Evolutionary conservation across 2,113 vertebrate genomes (phyloP).

Genomic region (Tautogolabrus adspersus): DNA sequence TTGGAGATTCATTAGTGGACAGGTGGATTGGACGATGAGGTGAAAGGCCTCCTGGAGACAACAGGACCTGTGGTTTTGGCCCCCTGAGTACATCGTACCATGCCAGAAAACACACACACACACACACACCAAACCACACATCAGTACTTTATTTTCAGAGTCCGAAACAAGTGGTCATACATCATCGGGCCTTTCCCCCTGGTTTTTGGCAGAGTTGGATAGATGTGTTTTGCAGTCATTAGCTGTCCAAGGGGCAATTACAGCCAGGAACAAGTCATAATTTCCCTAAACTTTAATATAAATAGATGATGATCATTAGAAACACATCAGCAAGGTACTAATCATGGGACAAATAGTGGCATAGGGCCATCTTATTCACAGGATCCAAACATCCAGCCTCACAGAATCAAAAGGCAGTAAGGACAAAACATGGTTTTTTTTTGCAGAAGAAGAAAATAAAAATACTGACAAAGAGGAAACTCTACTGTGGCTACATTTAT

Average conservation of each 20-base stretch:
- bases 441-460: background rate
- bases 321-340: constrained; percentile 33
- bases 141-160: constrained; percentile 38
- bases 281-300: constrained; percentile 51
- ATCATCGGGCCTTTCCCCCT: constrained; percentile 38
- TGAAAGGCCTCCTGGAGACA: constrained; percentile 19
- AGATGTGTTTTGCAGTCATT: constrained; percentile 54
- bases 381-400: background rate
- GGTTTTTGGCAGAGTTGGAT: constrained; percentile 30
- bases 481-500: constrained; percentile 21
- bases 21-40: constrained; percentile 34
- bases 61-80: constrained; percentile 16
- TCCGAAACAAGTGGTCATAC: constrained; percentile 35
- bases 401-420: background rate
- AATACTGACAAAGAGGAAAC: constrained; percentile 1
- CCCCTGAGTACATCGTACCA: constrained; percentile 1
- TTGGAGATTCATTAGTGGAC: constrained; percentile 57
- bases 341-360: constrained; percentile 30
- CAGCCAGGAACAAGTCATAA: constrained; percentile 34
- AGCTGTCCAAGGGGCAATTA: constrained; percentile 43
- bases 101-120: constrained; percentile 2
- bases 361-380: constrained; percentile 20
- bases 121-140: background rate
- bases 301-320: constrained; percentile 65
- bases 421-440: background rate